Evolutionary conservation across 2,113 vertebrate genomes (phyloP).

Genomic region (Nesoenas mayeri): DNA sequence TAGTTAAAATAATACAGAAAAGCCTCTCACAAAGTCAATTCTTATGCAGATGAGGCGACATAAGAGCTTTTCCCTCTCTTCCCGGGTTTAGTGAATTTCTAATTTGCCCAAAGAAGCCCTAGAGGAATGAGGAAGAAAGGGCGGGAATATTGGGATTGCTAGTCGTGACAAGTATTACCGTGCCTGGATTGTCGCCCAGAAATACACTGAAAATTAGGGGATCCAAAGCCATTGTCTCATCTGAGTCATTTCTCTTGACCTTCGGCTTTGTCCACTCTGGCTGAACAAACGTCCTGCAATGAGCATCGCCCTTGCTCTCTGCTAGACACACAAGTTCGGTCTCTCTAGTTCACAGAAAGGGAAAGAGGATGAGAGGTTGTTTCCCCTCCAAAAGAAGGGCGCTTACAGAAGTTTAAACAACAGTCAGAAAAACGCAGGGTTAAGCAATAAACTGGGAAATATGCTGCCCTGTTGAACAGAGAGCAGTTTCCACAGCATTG

Average conservation of each 20-base stretch:
- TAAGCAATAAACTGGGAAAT: slow-evolving; percentile 49
- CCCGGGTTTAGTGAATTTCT: background rate
- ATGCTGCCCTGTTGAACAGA: slow-evolving; percentile 11
- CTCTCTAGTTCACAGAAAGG: background rate
- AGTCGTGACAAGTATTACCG: background rate
- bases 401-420: slow-evolving; percentile 30
- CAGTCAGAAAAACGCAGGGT: slow-evolving; percentile 20
- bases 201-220: background rate
- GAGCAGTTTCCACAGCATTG: slow-evolving; percentile 43
- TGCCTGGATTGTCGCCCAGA: background rate
- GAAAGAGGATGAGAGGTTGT: background rate
- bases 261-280: slow-evolving; percentile 20
- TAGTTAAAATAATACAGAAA: slow-evolving; percentile 51
- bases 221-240: background rate
- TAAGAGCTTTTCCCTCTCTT: slow-evolving; percentile 31
- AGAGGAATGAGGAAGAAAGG: slow-evolving; percentile 22
- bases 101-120: slow-evolving; percentile 31
- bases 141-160: background rate
- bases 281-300: background rate
- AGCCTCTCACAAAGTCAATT: slow-evolving; percentile 64
- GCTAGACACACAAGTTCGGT: background rate
- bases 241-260: slow-evolving; percentile 3
- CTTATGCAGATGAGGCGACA: slow-evolving; percentile 70
- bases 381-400: background rate
- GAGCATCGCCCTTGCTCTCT: background rate